These are phyloP conservation scores for Donacobius atricapilla DNA, from an alignment of 2,113 vertebrate genomes.

Conservation along the genomic window DNA sequence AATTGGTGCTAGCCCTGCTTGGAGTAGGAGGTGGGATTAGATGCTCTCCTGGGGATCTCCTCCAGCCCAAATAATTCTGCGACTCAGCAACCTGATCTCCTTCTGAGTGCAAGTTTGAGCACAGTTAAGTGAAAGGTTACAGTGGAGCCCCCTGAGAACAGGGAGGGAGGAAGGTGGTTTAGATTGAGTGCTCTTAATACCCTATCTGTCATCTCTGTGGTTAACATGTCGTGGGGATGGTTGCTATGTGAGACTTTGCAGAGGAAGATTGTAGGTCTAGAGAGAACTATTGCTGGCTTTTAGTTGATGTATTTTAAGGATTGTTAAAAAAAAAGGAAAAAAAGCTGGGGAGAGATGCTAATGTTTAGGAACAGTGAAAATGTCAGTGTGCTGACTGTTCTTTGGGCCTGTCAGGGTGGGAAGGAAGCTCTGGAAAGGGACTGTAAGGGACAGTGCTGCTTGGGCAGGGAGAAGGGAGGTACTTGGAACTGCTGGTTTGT, in stretches of 20 bases:
- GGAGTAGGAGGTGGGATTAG: constrained; percentile 17
- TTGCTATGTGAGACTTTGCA: background rate
- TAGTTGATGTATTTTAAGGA: background rate
- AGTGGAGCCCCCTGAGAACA: background rate
- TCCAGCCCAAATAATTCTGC: background rate
- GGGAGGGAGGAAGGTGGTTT: constrained; percentile 58
- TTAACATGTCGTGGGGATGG: constrained; percentile 33
- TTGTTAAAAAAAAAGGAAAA: background rate
- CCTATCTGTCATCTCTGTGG: constrained; percentile 61
- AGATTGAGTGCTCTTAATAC: constrained; percentile 42
- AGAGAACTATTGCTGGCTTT: background rate
- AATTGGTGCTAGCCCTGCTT: background rate
- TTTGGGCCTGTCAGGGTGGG: background rate
- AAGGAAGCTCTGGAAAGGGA: background rate
- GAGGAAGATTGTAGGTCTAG: background rate
- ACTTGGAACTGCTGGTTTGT: background rate
- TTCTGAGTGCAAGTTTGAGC: background rate
- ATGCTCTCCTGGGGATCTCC: constrained; percentile 1
- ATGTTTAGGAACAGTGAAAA: background rate
- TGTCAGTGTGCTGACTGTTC: background rate
- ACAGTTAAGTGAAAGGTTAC: constrained; percentile 46
- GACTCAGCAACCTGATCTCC: constrained; percentile 32
- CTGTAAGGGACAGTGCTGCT: background rate
- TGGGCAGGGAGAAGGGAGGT: background rate
- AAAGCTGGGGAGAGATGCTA: background rate